Conservation (phyloP, 2,888 invertebrate genomes). For the Cistogaster globosa region DNA sequence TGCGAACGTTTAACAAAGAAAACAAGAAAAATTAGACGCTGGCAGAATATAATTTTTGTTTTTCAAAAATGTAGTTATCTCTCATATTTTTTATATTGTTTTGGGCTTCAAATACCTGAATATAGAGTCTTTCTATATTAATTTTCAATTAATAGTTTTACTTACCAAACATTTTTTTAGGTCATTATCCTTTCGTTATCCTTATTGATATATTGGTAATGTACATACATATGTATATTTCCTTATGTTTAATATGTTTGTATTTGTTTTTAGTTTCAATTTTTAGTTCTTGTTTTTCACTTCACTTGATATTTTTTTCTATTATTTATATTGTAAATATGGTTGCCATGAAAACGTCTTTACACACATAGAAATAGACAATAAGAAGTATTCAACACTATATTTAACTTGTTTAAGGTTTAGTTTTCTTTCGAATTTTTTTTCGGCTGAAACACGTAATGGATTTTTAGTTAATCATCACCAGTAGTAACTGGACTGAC, state of each 20-base stretch:
- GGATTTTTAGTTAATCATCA: conserved; percentile 44
- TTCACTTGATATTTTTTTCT: conserved; percentile 14
- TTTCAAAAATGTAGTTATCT: too few relatives aligned
- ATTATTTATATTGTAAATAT: conserved; percentile 58
- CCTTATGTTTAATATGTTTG: conserved; percentile 20
- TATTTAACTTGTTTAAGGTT: not conserved
- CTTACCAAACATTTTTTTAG: conserved; percentile 69
- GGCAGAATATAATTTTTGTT: too few relatives aligned
- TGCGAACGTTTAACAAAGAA: too few relatives aligned
- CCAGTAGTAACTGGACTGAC: conserved; percentile 59
- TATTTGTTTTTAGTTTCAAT: conserved; percentile 27
- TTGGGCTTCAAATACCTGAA: not conserved
- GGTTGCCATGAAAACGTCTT: conserved; percentile 71
- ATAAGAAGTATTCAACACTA: conserved; percentile 9
- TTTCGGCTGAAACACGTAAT: conserved; percentile 4
- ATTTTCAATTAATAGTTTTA: conserved; percentile 49
- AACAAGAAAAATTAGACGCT: too few relatives aligned
- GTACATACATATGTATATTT: conserved; percentile 3
- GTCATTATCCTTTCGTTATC: conserved; percentile 79
- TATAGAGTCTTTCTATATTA: not conserved
- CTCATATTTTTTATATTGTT: not conserved
- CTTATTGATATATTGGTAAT: conserved; percentile 65
- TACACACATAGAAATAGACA: not conserved
- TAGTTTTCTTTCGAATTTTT: conserved; percentile 19
- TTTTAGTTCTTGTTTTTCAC: conserved; percentile 48